phyloP scores from a whole-genome alignment of 2,797 vertebrate species.

The Siniperca scherzeri region DNA sequence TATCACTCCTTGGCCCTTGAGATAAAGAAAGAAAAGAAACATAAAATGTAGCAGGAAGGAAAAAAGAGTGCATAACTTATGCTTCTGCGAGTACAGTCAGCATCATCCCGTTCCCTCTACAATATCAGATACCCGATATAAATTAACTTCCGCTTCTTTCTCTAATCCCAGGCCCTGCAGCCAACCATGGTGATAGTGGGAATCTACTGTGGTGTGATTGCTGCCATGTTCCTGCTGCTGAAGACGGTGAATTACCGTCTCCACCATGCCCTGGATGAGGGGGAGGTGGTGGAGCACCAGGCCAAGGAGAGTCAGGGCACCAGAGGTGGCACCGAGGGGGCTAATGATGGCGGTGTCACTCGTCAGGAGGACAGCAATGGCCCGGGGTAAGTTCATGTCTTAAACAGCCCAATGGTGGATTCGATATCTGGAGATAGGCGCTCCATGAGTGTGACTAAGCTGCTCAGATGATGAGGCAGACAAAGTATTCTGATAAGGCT shows the following conservation, averaged over 20 bases:
- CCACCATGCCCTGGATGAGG: constrained; percentile 96
- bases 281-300: constrained; percentile 95
- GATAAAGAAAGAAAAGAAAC: not conserved
- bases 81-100: not conserved
- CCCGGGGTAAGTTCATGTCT: constrained; percentile 89
- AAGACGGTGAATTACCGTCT: constrained; percentile 98
- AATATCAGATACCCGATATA: not conserved
- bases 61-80: not conserved
- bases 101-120: not conserved
- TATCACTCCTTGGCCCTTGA: not conserved
- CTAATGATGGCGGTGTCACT: constrained; percentile 82
- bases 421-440: constrained; percentile 17
- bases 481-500: not conserved
- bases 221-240: constrained; percentile 95
- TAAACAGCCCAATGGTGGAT: not conserved
- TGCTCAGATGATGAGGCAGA: constrained; percentile 28
- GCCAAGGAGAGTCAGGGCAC: constrained; percentile 88
- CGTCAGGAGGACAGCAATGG: constrained; percentile 95
- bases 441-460: constrained; percentile 20
- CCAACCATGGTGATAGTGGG: constrained; percentile 98
- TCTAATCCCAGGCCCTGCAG: constrained; percentile 90
- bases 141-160: not conserved
- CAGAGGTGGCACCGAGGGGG: constrained; percentile 87
- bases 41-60: not conserved
- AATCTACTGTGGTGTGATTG: constrained; percentile 98